Conservation (phyloP, 2,888 invertebrate species). For the Tetramorium bicarinatum region DNA sequence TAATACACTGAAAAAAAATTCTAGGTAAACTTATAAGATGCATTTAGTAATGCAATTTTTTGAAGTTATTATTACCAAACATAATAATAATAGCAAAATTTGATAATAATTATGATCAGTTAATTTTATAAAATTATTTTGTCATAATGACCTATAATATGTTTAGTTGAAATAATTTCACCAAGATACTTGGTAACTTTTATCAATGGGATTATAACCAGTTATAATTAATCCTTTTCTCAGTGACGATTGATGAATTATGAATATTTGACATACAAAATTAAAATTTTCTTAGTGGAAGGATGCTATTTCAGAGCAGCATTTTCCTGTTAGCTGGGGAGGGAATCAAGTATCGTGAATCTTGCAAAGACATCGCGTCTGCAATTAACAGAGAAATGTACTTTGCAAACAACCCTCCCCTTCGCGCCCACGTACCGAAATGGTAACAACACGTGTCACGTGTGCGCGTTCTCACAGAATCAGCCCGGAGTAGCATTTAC, state of each 20-base stretch:
- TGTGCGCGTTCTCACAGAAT: constrained; percentile 73
- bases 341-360: constrained; percentile 41
- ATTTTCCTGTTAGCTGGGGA: constrained; percentile 3
- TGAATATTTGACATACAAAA: not conserved
- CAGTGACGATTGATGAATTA: not conserved
- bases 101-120: too few species aligned
- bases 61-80: too few species aligned
- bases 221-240: too few species aligned
- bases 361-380: constrained; percentile 54
- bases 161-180: too few species aligned
- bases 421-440: constrained; percentile 55
- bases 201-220: too few species aligned
- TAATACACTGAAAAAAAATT: not conserved
- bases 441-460: constrained; percentile 68
- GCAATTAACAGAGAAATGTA: constrained; percentile 73
- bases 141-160: too few species aligned
- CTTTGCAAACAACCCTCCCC: constrained; percentile 53
- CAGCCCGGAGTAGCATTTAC: constrained; percentile 69
- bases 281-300: not conserved
- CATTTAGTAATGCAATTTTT: too few species aligned
- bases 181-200: too few species aligned
- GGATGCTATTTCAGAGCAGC: not conserved
- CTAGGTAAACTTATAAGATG: too few species aligned
- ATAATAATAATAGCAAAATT: too few species aligned
- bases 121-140: too few species aligned